Conservation (phyloP, 1,140 invertebrate species). For the Musca domestica region DNA sequence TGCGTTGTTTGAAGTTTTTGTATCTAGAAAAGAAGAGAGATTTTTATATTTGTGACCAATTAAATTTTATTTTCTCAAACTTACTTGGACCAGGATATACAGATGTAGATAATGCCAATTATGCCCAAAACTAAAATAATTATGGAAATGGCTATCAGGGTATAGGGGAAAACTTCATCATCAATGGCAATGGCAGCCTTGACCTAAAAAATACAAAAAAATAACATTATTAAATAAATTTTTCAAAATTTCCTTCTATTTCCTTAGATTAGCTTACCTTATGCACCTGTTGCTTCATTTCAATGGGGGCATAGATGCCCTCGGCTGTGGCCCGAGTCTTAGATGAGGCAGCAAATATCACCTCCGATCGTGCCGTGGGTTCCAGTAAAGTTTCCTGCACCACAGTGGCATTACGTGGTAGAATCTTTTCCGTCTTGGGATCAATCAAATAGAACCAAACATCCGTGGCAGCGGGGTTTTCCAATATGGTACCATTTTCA, state of each 20-base stretch:
- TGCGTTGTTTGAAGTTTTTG: conserved; percentile 75
- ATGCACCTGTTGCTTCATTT: conserved; percentile 46
- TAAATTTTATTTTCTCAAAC: conserved; percentile 27
- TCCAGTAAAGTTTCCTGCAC: conserved; percentile 63
- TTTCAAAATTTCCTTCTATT: not conserved
- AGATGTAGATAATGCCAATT: conserved; percentile 86
- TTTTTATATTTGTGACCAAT: not conserved
- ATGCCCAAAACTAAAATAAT: conserved; percentile 82
- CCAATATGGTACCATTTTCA: conserved; percentile 72
- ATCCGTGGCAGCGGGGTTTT: conserved; percentile 73
- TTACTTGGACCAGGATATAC: conserved; percentile 88
- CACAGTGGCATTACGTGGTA: conserved; percentile 67
- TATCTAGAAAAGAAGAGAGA: conserved; percentile 58
- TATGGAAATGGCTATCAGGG: conserved; percentile 80
- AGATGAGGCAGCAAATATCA: conserved; percentile 65
- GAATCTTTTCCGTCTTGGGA: conserved; percentile 71
- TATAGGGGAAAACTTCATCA: conserved; percentile 77
- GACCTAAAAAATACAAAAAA: conserved; percentile 34
- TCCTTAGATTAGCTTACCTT: conserved; percentile 41
- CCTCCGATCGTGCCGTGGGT: conserved; percentile 61
- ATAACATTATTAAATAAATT: not conserved
- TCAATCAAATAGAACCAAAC: conserved; percentile 85
- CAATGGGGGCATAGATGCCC: conserved; percentile 64
- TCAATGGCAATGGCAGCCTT: conserved; percentile 62
- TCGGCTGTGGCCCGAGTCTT: conserved; percentile 65